These are phyloP conservation scores for Darevskia mixta DNA, from an alignment of 2,797 vertebrate genomes.

Conservation along the genomic window DNA sequence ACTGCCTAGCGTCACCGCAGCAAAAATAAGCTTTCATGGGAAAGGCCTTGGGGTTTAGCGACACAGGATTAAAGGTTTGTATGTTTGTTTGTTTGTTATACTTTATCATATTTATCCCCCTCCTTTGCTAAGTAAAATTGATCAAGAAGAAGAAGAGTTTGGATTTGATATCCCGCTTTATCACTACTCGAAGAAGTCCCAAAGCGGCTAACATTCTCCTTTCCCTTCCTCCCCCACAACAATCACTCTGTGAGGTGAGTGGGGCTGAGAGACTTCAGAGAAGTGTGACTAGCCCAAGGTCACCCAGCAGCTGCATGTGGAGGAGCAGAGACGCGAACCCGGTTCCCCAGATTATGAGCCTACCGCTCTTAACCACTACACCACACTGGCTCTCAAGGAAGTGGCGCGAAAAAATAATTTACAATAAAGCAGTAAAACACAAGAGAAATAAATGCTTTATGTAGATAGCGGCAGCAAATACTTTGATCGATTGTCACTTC, in stretches of 20 bases:
- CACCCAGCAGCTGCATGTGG: too few relatives aligned
- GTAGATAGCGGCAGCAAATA: not conserved
- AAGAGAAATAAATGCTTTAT: not conserved
- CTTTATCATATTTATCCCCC: not conserved
- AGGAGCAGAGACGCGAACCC: too few relatives aligned
- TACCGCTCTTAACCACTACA: too few relatives aligned
- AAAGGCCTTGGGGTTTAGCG: not conserved
- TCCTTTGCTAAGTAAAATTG: not conserved
- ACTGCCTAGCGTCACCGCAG: not conserved
- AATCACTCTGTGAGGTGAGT: too few relatives aligned
- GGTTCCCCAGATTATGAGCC: too few relatives aligned
- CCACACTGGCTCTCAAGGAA: not conserved
- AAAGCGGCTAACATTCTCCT: too few relatives aligned
- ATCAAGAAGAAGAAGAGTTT: not conserved
- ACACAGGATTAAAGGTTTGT: not conserved
- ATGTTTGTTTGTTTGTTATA: not conserved
- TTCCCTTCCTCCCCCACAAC: too few relatives aligned
- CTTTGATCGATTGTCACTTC: not conserved
- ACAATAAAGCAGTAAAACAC: not conserved
- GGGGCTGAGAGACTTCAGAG: too few relatives aligned
- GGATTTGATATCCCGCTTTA: too few relatives aligned
- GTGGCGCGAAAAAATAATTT: not conserved
- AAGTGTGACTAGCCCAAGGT: too few relatives aligned
- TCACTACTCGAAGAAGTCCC: too few relatives aligned
- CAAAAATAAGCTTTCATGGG: conserved; percentile 6